phyloP scores from a whole-genome alignment of 1,140 invertebrate species.

The Pteromalus puparum region DNA sequence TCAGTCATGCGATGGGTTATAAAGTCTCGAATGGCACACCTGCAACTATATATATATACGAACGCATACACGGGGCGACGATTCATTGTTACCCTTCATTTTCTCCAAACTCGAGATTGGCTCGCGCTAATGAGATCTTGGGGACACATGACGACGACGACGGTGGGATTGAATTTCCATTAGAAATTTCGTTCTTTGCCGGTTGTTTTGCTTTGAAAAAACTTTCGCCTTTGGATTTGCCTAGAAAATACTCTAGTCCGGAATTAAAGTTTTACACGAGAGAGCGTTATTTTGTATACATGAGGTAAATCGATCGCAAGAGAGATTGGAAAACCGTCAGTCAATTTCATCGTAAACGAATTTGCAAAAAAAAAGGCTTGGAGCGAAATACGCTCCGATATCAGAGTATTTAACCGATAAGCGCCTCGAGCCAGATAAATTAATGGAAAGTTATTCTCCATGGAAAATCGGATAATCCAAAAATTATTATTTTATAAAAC shows the following conservation, averaged over 20 bases:
- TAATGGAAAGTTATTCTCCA: too few species aligned
- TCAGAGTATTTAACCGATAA: too few species aligned
- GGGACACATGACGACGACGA: not conserved
- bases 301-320: too few species aligned
- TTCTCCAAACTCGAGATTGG: slow-evolving; percentile 16
- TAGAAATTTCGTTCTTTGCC: slow-evolving; percentile 1
- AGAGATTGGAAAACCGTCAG: not conserved
- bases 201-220: not conserved
- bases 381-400: too few species aligned
- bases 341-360: not conserved
- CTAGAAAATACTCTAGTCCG: too few species aligned
- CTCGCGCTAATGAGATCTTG: slow-evolving; percentile 16
- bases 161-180: slow-evolving; percentile 15
- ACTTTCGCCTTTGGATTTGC: not conserved
- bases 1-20: slow-evolving; percentile 24
- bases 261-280: too few species aligned
- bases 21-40: slow-evolving; percentile 27
- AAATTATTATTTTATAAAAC: too few species aligned
- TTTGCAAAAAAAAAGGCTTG: not conserved
- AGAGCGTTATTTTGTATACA: not conserved
- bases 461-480: too few species aligned
- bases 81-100: slow-evolving; percentile 29
- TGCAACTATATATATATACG: slow-evolving; percentile 6
- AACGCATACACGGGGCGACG: not conserved
- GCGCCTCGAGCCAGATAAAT: too few species aligned